Evolutionary conservation across 2,113 vertebrate species (phyloP), one percentile per base, ranked within the genome.

Genomic region (Macquaria ambigua): DNA sequence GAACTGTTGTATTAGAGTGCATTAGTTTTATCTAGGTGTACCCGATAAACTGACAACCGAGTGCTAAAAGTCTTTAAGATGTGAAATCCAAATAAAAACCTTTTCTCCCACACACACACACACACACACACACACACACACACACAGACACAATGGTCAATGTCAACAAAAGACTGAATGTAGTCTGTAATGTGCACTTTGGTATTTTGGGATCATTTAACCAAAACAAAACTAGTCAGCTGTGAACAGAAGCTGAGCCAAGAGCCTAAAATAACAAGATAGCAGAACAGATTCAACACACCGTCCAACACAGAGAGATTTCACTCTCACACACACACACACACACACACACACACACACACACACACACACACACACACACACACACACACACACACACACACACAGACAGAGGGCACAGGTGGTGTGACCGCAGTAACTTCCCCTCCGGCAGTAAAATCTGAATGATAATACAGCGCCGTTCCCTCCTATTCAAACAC

Each of bases 351-450:
- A n/a, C n/a, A n/a, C n/a, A n/a, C n/a, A n/a, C n/a, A n/a, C 66
- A 74, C 58, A 72, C 64, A 28, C 78, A 61, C 70, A 64, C 48
- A 52, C 63, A 79, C 39, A 66, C 66, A 74, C 55, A 68, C 77
- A 79, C 37, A 72, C 71, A 37, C 77, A 53, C 71, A 59, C 25
- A 34, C 37, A 66, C 28, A 64, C 31, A 53, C 63, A 46, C 48
- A 46, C 15, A 56, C 58, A 50, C 70, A 58, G 39, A 18, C 53
- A 58, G n/a, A 48, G 58, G 8, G 72, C 15, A 84, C 91, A 93
- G 93, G 93, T 93, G 93, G 63, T 70, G 55, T 84, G 87, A 94
- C 94, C 94, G 82, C 93, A 93, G 68, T 48, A 64, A 89, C 92
- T 87, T 93, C 91, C 92, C 69, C 85, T 85, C 87, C 91, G 93